A percentile compares a stretch with the other conserved stretches of the same genome.
Evolutionary conservation across 2,888 invertebrate species (phyloP).

Genomic region (Smittia sp.): DNA sequence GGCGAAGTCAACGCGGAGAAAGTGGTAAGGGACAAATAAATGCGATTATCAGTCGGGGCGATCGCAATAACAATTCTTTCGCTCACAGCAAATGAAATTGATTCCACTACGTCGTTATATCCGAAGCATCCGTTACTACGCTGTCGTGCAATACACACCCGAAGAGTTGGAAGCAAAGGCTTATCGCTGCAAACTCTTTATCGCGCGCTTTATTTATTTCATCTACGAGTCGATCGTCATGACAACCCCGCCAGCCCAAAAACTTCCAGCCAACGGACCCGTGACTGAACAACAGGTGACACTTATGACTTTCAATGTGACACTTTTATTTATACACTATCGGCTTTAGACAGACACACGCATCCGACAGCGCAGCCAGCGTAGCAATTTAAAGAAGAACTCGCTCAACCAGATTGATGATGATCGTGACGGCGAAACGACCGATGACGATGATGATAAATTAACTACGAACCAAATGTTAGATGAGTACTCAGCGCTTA

Average conservation of each 20-base stretch:
- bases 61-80: not conserved
- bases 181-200: not conserved
- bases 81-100: not conserved
- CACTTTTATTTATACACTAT: not conserved
- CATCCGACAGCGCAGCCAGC: not conserved
- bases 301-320: not conserved
- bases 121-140: slow-evolving; percentile 20
- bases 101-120: slow-evolving; percentile 19
- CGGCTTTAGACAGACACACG: slow-evolving; percentile 8
- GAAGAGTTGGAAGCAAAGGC: not conserved
- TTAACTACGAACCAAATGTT: not conserved
- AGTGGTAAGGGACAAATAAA: not conserved
- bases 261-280: not conserved
- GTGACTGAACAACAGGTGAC: not conserved
- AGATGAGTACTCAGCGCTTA: not conserved
- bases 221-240: not conserved
- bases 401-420: not conserved
- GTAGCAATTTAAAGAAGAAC: not conserved
- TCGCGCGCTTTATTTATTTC: not conserved
- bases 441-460: not conserved
- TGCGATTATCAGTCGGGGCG: not conserved
- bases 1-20: slow-evolving; percentile 16
- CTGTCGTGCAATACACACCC: not conserved
- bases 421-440: not conserved
- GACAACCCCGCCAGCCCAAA: not conserved